These are phyloP conservation scores for Drosophila burlai DNA, from an alignment of 1,140 invertebrate species.

Conservation along the genomic window DNA sequence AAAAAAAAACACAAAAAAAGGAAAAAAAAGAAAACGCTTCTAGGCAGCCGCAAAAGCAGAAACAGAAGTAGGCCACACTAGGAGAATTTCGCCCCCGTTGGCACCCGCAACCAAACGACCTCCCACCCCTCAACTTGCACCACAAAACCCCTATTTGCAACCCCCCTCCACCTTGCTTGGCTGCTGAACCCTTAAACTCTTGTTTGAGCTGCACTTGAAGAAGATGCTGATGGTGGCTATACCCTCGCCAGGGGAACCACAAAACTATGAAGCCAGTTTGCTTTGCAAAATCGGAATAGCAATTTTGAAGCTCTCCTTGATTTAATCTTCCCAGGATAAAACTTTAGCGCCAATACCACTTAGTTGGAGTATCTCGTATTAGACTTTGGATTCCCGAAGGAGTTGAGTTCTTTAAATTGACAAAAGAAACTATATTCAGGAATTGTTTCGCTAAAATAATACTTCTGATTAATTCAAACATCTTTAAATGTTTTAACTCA, in stretches of 20 bases:
- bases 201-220: slow-evolving; percentile 55
- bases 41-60: slow-evolving; percentile 59
- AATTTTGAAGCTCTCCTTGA: slow-evolving; percentile 11
- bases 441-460: neutral
- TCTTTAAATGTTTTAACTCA: neutral
- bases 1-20: neutral
- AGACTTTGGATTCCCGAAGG: too few relatives aligned
- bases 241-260: slow-evolving; percentile 21
- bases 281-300: slow-evolving; percentile 21
- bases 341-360: neutral
- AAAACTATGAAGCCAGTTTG: slow-evolving; percentile 27
- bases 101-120: slow-evolving; percentile 23
- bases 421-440: neutral
- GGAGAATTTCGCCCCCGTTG: slow-evolving; percentile 30
- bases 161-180: neutral
- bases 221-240: slow-evolving; percentile 44
- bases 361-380: neutral
- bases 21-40: slow-evolving; percentile 39
- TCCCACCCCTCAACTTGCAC: neutral
- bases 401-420: neutral
- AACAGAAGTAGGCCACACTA: slow-evolving; percentile 78
- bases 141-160: neutral
- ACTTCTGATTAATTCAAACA: neutral
- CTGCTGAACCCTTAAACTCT: slow-evolving; percentile 35
- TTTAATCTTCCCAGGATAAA: slow-evolving; percentile 9